Percentiles rank a stretch among this genome's conserved stretches.
These are phyloP conservation scores for Indri indri DNA, from an alignment of 2,113 vertebrate genomes.

Conservation along the genomic window DNA sequence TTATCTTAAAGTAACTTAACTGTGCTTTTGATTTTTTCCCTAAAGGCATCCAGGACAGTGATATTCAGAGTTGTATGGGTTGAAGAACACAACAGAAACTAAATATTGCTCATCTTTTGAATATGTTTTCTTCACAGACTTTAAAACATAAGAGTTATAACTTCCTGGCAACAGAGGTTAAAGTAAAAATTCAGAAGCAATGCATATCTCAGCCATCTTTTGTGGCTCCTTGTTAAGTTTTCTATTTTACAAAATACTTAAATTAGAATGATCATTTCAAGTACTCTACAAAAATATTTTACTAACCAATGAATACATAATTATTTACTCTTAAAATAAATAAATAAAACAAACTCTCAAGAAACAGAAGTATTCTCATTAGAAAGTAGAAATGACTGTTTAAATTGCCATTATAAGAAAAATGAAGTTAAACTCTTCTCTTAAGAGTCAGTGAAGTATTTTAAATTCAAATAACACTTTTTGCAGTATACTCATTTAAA, in stretches of 20 bases:
- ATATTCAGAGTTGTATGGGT: not conserved
- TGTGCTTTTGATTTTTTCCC: not conserved
- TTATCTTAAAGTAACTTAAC: not conserved
- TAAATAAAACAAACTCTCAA: conserved; percentile 20
- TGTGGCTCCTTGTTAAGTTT: not conserved
- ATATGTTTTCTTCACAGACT: not conserved
- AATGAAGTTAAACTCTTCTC: conserved; percentile 32
- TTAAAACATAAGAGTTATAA: not conserved
- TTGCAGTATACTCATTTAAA: not conserved
- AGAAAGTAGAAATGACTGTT: conserved; percentile 18
- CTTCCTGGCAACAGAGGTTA: not conserved
- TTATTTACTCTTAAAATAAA: conserved; percentile 21
- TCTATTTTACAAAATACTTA: conserved; percentile 15
- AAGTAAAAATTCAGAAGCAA: conserved; percentile 1
- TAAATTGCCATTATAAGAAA: not conserved
- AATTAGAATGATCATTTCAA: conserved; percentile 23
- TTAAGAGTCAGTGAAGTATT: conserved; percentile 1
- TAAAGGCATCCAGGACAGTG: not conserved
- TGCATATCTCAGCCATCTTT: not conserved
- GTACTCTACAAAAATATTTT: conserved; percentile 1
- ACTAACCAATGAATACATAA: not conserved
- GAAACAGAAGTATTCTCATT: conserved; percentile 3
- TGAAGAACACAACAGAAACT: not conserved
- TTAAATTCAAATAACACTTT: conserved; percentile 32
- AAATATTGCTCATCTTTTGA: not conserved